Percentiles rank a stretch among this genome's conserved stretches.
Conservation (phyloP, 2,888 invertebrate species). For the Automeris io region DNA sequence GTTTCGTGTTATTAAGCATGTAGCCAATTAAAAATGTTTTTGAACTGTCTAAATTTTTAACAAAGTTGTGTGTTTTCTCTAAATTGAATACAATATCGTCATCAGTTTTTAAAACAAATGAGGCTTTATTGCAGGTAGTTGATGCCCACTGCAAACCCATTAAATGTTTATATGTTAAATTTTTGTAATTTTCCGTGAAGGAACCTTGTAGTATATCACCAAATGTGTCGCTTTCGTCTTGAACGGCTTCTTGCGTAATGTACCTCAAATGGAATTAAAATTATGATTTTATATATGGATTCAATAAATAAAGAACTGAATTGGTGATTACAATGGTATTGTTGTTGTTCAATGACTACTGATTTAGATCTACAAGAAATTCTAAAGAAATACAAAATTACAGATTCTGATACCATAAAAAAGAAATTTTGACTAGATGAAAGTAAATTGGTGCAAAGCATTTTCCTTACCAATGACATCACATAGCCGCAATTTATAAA, state of each 20-base stretch:
- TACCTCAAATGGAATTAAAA: constrained; percentile 34
- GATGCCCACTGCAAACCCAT: constrained; percentile 89
- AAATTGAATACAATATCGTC: constrained; percentile 87
- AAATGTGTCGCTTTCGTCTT: constrained; percentile 79
- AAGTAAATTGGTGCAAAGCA: too few species aligned
- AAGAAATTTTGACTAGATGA: too few species aligned
- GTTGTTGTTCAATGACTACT: too few species aligned
- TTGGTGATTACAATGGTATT: too few species aligned
- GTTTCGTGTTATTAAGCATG: constrained; percentile 78
- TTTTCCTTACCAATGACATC: too few species aligned
- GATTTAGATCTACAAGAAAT: too few species aligned
- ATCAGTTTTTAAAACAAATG: constrained; percentile 87
- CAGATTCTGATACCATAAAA: too few species aligned
- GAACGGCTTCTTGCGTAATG: constrained; percentile 74
- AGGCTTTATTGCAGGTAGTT: constrained; percentile 75
- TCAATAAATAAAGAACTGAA: too few species aligned
- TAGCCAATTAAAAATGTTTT: constrained; percentile 78
- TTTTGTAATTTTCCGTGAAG: constrained; percentile 86
- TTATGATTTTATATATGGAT: background rate
- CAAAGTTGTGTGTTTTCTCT: constrained; percentile 54
- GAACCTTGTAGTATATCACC: constrained; percentile 86
- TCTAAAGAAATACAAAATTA: too few species aligned
- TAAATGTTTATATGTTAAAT: constrained; percentile 88
- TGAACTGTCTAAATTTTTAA: constrained; percentile 24
- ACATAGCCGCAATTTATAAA: too few species aligned